phyloP scores from a whole-genome alignment of 2,797 vertebrate species.

The Vespertilio murinus region DNA sequence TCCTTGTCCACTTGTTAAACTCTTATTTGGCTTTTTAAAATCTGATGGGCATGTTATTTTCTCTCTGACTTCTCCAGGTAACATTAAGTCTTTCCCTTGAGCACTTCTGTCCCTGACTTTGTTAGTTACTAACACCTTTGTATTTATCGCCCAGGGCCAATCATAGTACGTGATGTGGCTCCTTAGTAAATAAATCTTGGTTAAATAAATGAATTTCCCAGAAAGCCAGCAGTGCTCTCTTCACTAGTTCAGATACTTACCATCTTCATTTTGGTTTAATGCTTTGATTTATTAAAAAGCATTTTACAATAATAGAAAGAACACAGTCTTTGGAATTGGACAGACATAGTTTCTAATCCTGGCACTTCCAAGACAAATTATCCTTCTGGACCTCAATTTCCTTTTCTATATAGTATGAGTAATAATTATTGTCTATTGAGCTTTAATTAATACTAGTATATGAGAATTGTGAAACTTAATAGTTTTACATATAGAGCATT shows the following conservation, averaged over 20 bases:
- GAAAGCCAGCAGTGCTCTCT: neutral
- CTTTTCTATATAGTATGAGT: slow-evolving; percentile 9
- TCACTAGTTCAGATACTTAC: neutral
- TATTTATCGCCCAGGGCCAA: neutral
- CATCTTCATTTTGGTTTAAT: neutral
- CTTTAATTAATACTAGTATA: neutral
- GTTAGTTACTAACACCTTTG: neutral
- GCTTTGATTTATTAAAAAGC: neutral
- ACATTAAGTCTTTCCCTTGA: neutral
- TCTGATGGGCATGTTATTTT: neutral
- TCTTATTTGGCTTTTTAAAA: slow-evolving; percentile 44
- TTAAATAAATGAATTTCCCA: slow-evolving; percentile 14
- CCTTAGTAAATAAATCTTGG: slow-evolving; percentile 46
- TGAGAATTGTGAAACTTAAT: neutral
- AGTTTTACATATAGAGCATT: neutral
- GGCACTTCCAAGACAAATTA: neutral
- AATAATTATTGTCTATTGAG: slow-evolving; percentile 16
- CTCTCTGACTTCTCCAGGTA: slow-evolving; percentile 5
- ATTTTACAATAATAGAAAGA: neutral
- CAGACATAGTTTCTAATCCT: slow-evolving; percentile 15
- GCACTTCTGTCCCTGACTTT: neutral
- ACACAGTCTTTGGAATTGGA: slow-evolving; percentile 1
- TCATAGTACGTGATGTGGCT: neutral
- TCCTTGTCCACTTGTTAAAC: neutral
- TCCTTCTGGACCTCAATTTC: slow-evolving; percentile 8